Evolutionary conservation across 1,140 invertebrate species (phyloP).

Genomic region (Pollicipes pollicipes): DNA sequence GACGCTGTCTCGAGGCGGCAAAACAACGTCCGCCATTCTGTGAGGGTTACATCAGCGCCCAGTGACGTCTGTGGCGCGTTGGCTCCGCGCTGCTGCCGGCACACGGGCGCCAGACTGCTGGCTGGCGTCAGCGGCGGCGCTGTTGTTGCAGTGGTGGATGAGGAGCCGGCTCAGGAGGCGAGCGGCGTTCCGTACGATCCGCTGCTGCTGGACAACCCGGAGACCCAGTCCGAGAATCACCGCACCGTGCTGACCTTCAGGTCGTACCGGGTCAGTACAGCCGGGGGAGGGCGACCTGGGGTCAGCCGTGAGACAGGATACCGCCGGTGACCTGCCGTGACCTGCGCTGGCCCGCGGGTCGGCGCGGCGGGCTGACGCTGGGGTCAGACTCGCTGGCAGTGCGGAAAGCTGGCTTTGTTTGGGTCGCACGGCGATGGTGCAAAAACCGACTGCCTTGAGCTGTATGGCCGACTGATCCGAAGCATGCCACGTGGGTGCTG

Average conservation of each 20-base stretch:
- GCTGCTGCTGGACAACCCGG: not conserved
- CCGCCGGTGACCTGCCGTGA: not conserved
- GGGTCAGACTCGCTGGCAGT: not conserved
- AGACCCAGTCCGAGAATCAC: constrained; percentile 4
- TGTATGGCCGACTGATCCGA: not conserved
- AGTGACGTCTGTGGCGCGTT: too few relatives aligned
- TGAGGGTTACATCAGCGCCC: too few relatives aligned
- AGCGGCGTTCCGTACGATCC: not conserved
- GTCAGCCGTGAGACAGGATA: too few relatives aligned
- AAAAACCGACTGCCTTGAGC: not conserved
- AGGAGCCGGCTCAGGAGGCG: not conserved
- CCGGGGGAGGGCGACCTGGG: too few relatives aligned
- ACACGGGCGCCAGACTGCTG: too few relatives aligned
- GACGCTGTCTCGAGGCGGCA: too few relatives aligned
- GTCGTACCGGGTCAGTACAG: not conserved
- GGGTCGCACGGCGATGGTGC: too few relatives aligned
- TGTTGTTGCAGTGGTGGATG: not conserved
- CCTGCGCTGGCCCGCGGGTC: not conserved
- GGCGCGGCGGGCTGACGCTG: not conserved
- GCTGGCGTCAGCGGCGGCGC: too few relatives aligned
- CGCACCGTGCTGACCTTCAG: not conserved
- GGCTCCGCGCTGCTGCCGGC: too few relatives aligned
- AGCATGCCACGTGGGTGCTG: not conserved
- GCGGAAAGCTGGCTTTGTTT: too few relatives aligned
- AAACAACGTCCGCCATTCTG: too few relatives aligned